Conservation (phyloP, 2,113 vertebrate species). For the Cnemophilus loriae region DNA sequence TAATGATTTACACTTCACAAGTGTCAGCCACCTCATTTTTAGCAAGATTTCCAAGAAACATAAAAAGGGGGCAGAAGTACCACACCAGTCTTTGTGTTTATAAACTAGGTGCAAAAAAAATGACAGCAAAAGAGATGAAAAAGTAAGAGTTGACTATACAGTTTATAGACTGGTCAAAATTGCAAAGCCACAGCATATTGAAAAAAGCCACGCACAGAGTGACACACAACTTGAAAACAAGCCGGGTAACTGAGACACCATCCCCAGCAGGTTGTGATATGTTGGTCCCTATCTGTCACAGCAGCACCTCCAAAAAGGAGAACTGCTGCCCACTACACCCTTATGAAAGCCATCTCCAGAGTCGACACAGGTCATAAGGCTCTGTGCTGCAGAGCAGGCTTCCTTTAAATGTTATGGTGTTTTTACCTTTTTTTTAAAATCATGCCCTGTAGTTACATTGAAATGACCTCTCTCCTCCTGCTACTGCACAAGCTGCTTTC, state of each 20-base stretch:
- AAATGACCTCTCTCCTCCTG: neutral
- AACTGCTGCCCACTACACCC: accelerated
- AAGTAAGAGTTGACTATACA: neutral
- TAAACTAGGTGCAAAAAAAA: neutral
- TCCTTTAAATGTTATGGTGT: neutral
- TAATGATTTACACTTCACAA: neutral
- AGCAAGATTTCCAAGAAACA: neutral
- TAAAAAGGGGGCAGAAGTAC: neutral
- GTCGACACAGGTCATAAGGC: accelerated
- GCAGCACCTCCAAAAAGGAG: neutral
- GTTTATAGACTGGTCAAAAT: neutral
- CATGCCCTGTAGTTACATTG: accelerated
- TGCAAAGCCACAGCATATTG: neutral
- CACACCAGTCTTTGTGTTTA: neutral
- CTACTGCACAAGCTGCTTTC: neutral
- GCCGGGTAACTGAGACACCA: accelerated
- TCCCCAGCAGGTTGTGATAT: accelerated
- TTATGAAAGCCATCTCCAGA: neutral
- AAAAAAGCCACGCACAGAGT: neutral
- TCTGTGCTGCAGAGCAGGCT: accelerated
- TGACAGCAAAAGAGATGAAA: neutral
- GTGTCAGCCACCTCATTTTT: neutral
- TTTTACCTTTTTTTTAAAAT: neutral
- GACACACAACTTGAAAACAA: neutral
- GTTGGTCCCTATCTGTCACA: neutral